Evolutionary conservation across 2,113 vertebrate genomes (phyloP), one percentile per base, ranked within the genome.

Genomic region (Micromys minutus): DNA sequence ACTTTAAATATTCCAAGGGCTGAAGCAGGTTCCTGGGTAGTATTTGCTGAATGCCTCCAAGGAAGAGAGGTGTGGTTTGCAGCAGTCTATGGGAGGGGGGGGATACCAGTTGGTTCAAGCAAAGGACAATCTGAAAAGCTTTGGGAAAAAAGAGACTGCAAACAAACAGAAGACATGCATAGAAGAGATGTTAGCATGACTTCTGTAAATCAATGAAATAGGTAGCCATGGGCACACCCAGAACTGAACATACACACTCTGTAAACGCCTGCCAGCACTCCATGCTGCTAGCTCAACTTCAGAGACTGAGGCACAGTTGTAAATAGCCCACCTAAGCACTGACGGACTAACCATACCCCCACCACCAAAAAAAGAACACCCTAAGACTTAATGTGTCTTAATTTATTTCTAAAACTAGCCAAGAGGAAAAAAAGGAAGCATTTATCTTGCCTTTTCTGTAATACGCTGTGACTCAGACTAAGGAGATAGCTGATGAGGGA

Each of bases 391-490:
- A 52, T 77, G 24, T 16, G 11, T 39, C 79, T 81, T 81, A 26
- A 87, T 31, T 87, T 76, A 75, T 69, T 81, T 67, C 65, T 87
- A 50, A 93, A 95, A 77, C 9, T 76, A 61, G 85, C 80, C 47
- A 52, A 92, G 21, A 67, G 59, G 45, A 52, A 87, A 52, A 87
- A 8, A 80, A 61, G 21, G 72, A 89, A 93, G 11, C 59, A 76
- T 47, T 76, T 77, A 93, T 90, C n/a, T 59, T 94, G 42, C 10
- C 47, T 92, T 89, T 93, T 65, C 83, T 47, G 7, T 71, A 83
- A 84, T 77, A 76, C 42, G 93, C 69, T 61, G 9, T 83, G 83
- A 57, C 63, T 77, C 52, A 88, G 34, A 72, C 34, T 57, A 90
- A 76, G 24, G 42, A 93, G 87, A 90, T 34, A 77, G 42, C 67